Evolutionary conservation across 2,888 invertebrate species (phyloP), one percentile per base, ranked within the genome.

Genomic region (Galerucella nymphaeae): DNA sequence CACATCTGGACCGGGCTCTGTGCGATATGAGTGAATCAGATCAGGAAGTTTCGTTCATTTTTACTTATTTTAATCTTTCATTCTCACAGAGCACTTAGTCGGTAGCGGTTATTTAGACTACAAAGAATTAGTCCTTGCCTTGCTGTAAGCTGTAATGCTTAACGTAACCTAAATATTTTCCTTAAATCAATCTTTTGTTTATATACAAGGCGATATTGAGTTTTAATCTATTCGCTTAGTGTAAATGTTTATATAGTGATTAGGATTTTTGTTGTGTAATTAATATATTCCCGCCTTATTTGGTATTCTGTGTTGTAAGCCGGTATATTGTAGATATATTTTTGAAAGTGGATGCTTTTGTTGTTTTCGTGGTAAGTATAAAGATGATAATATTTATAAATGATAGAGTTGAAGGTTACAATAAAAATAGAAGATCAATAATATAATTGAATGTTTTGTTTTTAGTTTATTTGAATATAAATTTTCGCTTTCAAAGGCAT

Each of bases 1-100:
- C 69, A 62, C 69, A 69, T 69, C 69, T 69, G 69, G 69, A 69
- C 69, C 69, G 61, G 62, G 62, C 50, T 68, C 20, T 55, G 65
- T 16, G 55, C 23, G 65, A 55, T 64, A 41, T 65, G 65, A 45
- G 65, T 16, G 61, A 62, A 62, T 62, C 61, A 45, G 38, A 62
- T 62, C 61, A 62, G 38, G 61, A 62, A 62, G 61, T 62, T 62
- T 59, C 23, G 30, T 55, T 55, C 16, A 55, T 55, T 55, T 62
- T 41, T 41, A n/a, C 18, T 16, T 62, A 62, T 42, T 62, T 62
- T 62, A 42, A 59, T 59, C 38, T 59, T 30, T 23, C 59, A 62
- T 62, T 62, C 61, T 62, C 18, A n/a, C 41, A 42, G 42, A 8
- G 10, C 18, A 53, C 53, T 53, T 16, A 53, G 53, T 10, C 16